Evolutionary conservation across 2,888 invertebrate genomes (phyloP), one percentile per base, ranked within the genome.

Genomic region (Tholera decimalis): DNA sequence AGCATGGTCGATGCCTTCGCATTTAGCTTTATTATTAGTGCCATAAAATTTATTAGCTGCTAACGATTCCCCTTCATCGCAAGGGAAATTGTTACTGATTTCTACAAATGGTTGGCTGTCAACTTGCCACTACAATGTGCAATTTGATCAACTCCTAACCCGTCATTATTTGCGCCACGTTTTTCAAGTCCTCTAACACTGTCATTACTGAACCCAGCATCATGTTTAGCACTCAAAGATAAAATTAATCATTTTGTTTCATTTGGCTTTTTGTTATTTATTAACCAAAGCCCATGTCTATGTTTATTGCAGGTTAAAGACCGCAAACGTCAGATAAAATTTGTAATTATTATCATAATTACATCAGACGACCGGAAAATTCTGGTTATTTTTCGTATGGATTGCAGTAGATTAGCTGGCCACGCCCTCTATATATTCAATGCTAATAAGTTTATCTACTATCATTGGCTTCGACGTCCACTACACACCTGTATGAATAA

Each of bases 401-500:
- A 43, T 61, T 62, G 61, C 51, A n/a, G 26, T 58, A 49, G 44
- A 62, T 59, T 55, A 69, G 55, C 33, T 69, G 55, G 33, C 55
- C 55, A 46, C 64, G 60, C 58, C 58, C 33, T 53, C 55, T 47
- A 24, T 51, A 54, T 74, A 78, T 79, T 75, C 58, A 75, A 79
- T 79, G 65, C 56, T 69, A 74, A 70, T 69, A 75, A 20, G 55
- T 43, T 70, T 64, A 70, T 54, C 62, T 57, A 51, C 50, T 59
- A 50, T 58, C 43, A 51, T 50, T 54, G 61, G 55, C 55, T 44
- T 24, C 43, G 35, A 33, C 64, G 56, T 58, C 53, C 26, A 26
- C 46, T 58, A 53, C 68, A 68, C 69, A 74, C 74, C 74, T 78
- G 74, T 78, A 47, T 55, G 78, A 78, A 78, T 78, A 73, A 73